These are phyloP conservation scores for Argynnis bischoffii DNA, from an alignment of 2,888 invertebrate species.

Conservation along the genomic window DNA sequence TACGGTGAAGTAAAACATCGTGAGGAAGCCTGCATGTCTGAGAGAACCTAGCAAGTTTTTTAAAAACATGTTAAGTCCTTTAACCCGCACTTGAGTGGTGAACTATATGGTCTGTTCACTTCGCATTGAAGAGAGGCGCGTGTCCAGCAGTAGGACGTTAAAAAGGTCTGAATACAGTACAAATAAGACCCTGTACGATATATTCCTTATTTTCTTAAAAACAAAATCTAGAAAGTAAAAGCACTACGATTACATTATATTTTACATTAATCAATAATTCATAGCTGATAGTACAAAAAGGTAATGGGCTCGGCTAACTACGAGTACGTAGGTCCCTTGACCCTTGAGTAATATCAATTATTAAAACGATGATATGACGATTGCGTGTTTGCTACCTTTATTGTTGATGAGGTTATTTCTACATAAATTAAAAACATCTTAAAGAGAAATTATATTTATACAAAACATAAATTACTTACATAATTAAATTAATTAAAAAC, in stretches of 20 bases:
- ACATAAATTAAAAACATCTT: neutral
- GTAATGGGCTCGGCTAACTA: neutral
- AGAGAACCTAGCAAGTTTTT: no score
- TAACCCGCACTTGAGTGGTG: no score
- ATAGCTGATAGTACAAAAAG: no score
- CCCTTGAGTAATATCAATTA: slow-evolving; percentile 1
- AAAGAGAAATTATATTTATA: neutral
- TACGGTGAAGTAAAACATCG: no score
- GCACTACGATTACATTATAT: no score
- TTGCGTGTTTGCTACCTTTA: slow-evolving; percentile 8
- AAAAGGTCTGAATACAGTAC: no score
- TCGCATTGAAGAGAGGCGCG: no score
- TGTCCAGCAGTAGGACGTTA: no score
- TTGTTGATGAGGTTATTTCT: neutral
- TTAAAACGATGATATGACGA: slow-evolving; percentile 1
- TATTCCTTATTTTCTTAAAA: neutral
- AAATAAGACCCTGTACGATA: neutral
- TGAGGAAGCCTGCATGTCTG: no score
- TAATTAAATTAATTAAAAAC: neutral
- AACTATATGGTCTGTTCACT: neutral
- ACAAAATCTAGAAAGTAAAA: no score
- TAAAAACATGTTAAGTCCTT: no score
- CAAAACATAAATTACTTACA: neutral
- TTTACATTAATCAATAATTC: neutral
- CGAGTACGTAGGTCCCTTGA: neutral